Conservation (phyloP, 2,113 vertebrate species). For the Tragulus kanchil region DNA sequence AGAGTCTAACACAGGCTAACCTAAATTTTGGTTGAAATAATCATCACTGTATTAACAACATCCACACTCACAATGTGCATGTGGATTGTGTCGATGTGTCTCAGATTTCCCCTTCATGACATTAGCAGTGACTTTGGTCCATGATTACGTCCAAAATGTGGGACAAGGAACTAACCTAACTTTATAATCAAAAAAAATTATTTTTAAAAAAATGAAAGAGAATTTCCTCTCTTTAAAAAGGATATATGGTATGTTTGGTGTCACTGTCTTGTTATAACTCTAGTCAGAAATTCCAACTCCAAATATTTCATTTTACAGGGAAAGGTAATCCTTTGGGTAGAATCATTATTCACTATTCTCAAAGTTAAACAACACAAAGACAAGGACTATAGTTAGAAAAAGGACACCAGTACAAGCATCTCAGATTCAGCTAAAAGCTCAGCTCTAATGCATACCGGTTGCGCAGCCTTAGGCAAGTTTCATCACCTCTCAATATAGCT, state of each 20-base stretch:
- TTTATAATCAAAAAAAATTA: slow-evolving; percentile 17
- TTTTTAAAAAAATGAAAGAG: not conserved
- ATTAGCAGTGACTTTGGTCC: slow-evolving; percentile 9
- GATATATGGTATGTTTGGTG: not conserved
- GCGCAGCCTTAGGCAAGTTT: not conserved
- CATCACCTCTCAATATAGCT: not conserved
- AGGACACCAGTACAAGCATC: not conserved
- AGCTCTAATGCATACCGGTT: not conserved
- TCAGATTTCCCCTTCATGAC: not conserved
- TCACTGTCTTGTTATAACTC: not conserved
- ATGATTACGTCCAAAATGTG: not conserved
- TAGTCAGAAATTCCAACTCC: not conserved
- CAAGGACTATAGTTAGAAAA: not conserved
- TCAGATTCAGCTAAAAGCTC: not conserved
- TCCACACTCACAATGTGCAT: not conserved
- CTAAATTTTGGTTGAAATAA: not conserved
- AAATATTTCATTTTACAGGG: not conserved
- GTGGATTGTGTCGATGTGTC: not conserved
- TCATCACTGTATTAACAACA: not conserved
- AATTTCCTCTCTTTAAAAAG: slow-evolving; percentile 37
- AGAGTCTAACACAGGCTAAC: not conserved
- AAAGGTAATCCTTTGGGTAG: not conserved
- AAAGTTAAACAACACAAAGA: not conserved
- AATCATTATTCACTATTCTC: not conserved
- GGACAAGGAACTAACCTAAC: not conserved